Percentiles rank a stretch among this genome's conserved stretches.
phyloP scores from a whole-genome alignment of 2,113 vertebrate genomes.

The Petrocephalus zakoni region DNA sequence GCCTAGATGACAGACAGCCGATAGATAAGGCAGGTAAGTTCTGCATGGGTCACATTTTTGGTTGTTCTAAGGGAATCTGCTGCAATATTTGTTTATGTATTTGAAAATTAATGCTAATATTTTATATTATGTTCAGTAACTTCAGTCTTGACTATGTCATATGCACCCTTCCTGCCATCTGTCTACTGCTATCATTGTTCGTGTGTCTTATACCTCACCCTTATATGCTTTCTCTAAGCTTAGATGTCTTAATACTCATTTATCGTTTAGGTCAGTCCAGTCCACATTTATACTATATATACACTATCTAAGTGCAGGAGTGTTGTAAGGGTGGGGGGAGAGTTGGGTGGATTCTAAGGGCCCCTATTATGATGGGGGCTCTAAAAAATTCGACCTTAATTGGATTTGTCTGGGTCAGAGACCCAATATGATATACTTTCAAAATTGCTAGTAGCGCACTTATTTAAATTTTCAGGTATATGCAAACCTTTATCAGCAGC shows the following conservation, averaged over 20 bases:
- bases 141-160: neutral
- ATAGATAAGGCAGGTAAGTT: neutral
- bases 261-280: neutral
- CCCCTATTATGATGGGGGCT: neutral
- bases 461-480: neutral
- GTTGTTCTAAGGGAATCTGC: neutral
- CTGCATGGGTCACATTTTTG: neutral
- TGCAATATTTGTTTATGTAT: neutral
- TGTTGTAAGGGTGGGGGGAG: neutral
- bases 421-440: neutral
- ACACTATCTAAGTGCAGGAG: neutral
- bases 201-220: neutral
- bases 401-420: neutral
- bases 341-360: neutral
- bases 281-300: neutral
- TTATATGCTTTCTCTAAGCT: neutral
- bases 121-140: neutral
- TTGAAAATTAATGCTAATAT: neutral
- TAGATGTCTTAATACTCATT: neutral
- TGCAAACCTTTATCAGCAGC: neutral
- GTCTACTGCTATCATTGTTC: neutral
- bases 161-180: neutral
- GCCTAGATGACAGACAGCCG: neutral
- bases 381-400: neutral
- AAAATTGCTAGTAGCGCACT: neutral